Base-by-base conservation (phyloP, 1,140 invertebrate species). In the Drosophila leontia region DNA sequence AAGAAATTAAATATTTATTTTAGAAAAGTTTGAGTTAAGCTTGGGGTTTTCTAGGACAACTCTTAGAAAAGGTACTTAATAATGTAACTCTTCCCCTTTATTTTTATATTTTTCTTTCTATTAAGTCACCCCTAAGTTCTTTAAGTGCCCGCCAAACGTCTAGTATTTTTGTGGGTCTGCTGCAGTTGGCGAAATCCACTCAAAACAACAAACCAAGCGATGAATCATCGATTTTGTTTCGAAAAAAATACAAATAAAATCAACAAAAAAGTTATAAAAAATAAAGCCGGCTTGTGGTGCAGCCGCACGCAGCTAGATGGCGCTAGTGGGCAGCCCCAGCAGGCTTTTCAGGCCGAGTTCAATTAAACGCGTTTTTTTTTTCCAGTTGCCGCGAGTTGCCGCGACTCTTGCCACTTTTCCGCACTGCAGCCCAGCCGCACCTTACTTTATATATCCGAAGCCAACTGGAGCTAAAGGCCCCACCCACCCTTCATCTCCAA, bases 291-390 rank as follows among this genome's bases (percentile, higher is more conserved):
- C 81, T 84, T 42, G 26, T 88, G 83, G 81, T 88, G 55, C 67
- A 72, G 75, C 63, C 78, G 75, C 75, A 81, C 82, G 85, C 85
- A 79, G 75, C 85, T 90, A 90, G 85, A 90, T 90, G 85, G 85
- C 85, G 85, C 85, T 90, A 85, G 78, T 90, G 81, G 81, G 80
- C 58, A 85, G 81, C 69, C 84, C 65, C 68, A 41, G 61, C 78
- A 63, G 53, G 35, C 13, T 56, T 56, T 56, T 15, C 61, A 34
- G 56, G 68, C 44, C 48, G 53, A 64, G 64, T 83, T 88, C 84
- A 88, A 88, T 84, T 88, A 81, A 88, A 88, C 85, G 85, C 85
- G 85, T 84, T 84, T 80, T n/a, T 50, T 51, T 75, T 23, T 23
- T 23, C 58, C 84, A 74, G 84, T 80, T 59, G 61, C 68, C 32